These are phyloP conservation scores for Cynopterus sphinx DNA, from an alignment of 2,797 vertebrate species.

Conservation along the genomic window DNA sequence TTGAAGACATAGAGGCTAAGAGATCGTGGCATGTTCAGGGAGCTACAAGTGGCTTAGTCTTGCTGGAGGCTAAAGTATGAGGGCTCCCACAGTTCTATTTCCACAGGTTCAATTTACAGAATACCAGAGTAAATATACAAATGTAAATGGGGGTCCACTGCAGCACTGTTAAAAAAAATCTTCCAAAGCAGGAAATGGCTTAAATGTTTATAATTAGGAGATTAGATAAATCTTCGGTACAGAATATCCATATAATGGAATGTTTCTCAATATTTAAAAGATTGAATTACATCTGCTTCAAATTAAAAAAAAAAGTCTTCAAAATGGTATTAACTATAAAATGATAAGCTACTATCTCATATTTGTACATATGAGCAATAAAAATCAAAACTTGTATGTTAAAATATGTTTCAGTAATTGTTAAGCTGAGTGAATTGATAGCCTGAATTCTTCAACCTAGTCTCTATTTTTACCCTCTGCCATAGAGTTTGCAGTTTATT, in stretches of 20 bases:
- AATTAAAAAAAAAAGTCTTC: not conserved
- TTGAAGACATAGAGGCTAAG: not conserved
- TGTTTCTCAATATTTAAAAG: not conserved
- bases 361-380: not conserved
- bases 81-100: not conserved
- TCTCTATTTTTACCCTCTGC: not conserved
- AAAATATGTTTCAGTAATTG: not conserved
- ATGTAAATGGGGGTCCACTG: not conserved
- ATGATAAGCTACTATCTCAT: not conserved
- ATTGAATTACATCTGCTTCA: not conserved
- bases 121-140: not conserved
- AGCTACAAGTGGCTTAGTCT: not conserved
- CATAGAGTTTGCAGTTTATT: not conserved
- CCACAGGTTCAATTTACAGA: not conserved
- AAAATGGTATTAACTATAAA: not conserved
- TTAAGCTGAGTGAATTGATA: not conserved
- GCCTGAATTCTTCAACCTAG: not conserved
- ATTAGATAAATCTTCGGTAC: not conserved
- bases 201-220: not conserved
- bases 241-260: not conserved
- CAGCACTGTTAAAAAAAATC: not conserved
- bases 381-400: not conserved
- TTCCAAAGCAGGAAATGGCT: not conserved
- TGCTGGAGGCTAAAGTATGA: not conserved
- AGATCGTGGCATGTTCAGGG: not conserved